Evolutionary conservation across 2,888 invertebrate genomes (phyloP).

Genomic region (Drosophila fungiperda): DNA sequence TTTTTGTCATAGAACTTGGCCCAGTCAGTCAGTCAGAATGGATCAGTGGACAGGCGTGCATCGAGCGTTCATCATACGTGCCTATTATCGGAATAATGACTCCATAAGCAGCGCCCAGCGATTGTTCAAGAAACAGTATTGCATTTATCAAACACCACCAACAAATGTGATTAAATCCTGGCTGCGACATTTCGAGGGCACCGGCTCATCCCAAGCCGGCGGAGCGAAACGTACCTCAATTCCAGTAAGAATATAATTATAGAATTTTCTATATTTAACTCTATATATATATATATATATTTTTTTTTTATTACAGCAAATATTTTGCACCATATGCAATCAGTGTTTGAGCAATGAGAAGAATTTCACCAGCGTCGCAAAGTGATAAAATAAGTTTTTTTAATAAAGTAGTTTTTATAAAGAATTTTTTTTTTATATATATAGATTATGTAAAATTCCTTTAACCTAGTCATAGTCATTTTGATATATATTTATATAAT

Average conservation of each 20-base stretch:
- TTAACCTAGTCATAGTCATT: constrained; percentile 6
- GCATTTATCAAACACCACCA: constrained; percentile 78
- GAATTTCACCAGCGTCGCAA: constrained; percentile 64
- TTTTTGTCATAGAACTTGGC: constrained; percentile 1
- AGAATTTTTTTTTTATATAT: not conserved
- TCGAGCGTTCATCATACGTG: constrained; percentile 78
- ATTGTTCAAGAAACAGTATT: constrained; percentile 79
- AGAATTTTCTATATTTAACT: too few species aligned
- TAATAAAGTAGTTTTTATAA: too few species aligned
- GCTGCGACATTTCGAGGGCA: constrained; percentile 80
- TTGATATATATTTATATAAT: constrained; percentile 20
- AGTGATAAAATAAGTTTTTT: constrained; percentile 28
- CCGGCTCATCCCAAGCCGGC: constrained; percentile 73
- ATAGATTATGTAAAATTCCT: constrained; percentile 1
- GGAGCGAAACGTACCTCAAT: constrained; percentile 61
- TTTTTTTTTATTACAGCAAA: constrained; percentile 56
- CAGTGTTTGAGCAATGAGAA: constrained; percentile 76
- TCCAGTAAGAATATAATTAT: constrained; percentile 50
- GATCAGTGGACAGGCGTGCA: constrained; percentile 83
- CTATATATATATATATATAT: not conserved
- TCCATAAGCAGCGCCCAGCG: constrained; percentile 77
- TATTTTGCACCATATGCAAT: constrained; percentile 76
- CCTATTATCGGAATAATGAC: constrained; percentile 81
- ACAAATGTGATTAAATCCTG: constrained; percentile 78
- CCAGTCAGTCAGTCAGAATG: constrained; percentile 64